phyloP scores from a whole-genome alignment of 2,888 invertebrate genomes.

The Napeogenes sylphis region DNA sequence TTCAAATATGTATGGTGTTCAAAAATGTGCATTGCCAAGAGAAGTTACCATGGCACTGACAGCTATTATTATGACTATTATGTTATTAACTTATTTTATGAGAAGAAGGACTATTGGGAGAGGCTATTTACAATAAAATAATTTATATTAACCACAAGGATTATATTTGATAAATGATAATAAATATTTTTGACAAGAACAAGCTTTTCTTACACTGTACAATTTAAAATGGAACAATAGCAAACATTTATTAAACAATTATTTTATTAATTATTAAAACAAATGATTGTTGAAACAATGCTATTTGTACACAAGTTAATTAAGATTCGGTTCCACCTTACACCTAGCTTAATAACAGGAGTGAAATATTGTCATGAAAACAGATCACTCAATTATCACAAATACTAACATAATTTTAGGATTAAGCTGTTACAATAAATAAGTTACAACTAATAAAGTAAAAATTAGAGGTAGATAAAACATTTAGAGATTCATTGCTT shows the following conservation, averaged over 20 bases:
- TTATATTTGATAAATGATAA: conserved; percentile 61
- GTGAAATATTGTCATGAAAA: conserved; percentile 34
- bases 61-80: conserved; percentile 44
- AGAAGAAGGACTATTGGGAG: conserved; percentile 40
- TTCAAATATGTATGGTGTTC: conserved; percentile 48
- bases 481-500: conserved; percentile 67
- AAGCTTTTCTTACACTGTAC: conserved; percentile 71
- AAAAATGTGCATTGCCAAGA: conserved; percentile 59
- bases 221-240: conserved; percentile 41
- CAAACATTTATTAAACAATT: conserved; percentile 13
- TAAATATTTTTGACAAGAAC: conserved; percentile 77
- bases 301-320: conserved; percentile 4
- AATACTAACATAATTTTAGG: conserved; percentile 52
- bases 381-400: conserved; percentile 59
- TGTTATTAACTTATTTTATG: conserved; percentile 37
- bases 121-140: conserved; percentile 36
- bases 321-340: conserved; percentile 21
- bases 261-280: neutral
- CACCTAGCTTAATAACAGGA: conserved; percentile 13
- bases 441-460: conserved; percentile 56
- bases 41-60: conserved; percentile 53
- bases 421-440: conserved; percentile 62
- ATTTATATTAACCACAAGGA: conserved; percentile 47
- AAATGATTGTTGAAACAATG: neutral
- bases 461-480: conserved; percentile 73